Evolutionary conservation across 1,140 invertebrate species (phyloP).

Genomic region (honey bee (Apis mellifera)): Amel_HAv3.1 CM009937.2:13349001-13349500

Average conservation of each 20-base stretch:
- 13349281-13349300: slow-evolving; percentile 1
- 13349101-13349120: neutral
- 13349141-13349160: neutral
- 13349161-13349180: neutral
- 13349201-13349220: neutral
- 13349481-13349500: neutral
- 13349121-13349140: neutral
- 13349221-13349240: neutral
- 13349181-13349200: neutral
- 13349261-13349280: neutral
- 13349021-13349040: neutral
- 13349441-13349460: neutral
- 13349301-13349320: neutral
- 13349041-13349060: neutral
- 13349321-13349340: slow-evolving; percentile 41
- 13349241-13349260: neutral
- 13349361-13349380: slow-evolving; percentile 42
- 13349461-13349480: slow-evolving; percentile 27
- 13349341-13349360: slow-evolving; percentile 34
- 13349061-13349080: too few relatives aligned
- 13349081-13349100: neutral
- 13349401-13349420: slow-evolving; percentile 10
- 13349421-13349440: slow-evolving; percentile 18
- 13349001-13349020: neutral
- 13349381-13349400: neutral